Percentiles rank a stretch among this genome's conserved stretches.
phyloP scores from a whole-genome alignment of 2,113 vertebrate genomes.

The Bubo scandiacus region DNA sequence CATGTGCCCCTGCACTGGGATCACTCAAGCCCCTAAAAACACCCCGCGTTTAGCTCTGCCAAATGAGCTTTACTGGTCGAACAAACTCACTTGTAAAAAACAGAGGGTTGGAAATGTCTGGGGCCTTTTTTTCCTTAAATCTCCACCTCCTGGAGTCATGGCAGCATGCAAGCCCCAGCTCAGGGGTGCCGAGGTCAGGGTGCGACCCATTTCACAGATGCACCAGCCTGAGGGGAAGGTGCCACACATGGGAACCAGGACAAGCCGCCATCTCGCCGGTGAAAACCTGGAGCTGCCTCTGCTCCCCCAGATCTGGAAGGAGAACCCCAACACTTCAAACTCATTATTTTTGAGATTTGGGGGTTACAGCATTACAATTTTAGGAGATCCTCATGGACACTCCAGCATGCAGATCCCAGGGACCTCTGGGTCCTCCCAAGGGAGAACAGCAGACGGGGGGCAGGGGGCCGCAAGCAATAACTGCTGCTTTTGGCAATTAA shows the following conservation, averaged over 20 bases:
- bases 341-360: accelerated
- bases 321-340: not conserved
- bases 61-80: not conserved
- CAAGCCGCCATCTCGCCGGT: accelerated
- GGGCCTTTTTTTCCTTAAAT: not conserved
- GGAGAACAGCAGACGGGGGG: too few relatives aligned
- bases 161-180: accelerated
- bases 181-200: accelerated
- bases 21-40: accelerated
- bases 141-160: accelerated
- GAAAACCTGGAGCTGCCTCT: not conserved
- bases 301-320: not conserved
- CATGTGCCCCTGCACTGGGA: accelerated
- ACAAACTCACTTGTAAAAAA: not conserved
- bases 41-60: not conserved
- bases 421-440: not conserved
- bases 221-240: accelerated
- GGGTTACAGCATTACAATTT: not conserved
- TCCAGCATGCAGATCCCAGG: accelerated
- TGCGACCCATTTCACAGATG: accelerated
- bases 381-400: accelerated
- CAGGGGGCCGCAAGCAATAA: not conserved
- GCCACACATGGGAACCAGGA: accelerated
- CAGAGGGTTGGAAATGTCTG: not conserved
- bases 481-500: not conserved